Evolutionary conservation across 2,797 vertebrate genomes (phyloP), one percentile per base, ranked within the genome.

Genomic region (Poeciliopsis gracilis): DNA sequence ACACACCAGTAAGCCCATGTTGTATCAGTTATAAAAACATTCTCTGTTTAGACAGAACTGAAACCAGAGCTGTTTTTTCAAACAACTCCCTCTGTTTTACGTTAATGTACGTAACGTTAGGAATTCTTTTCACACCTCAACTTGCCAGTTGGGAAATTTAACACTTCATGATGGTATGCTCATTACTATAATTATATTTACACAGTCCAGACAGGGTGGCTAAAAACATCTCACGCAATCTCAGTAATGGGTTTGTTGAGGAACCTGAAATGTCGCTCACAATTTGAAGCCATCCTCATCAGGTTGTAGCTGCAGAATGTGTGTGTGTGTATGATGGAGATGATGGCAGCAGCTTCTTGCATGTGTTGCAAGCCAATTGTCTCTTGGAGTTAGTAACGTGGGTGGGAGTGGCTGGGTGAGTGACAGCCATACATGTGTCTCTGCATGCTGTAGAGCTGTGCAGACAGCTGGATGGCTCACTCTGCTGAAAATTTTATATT

Each of bases 401-500:
- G 36, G 76, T 76, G 83, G 82, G 83, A 78, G 73, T 88, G 92
- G 84, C 72, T 77, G 82, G 76, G 71, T 90, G 92, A 90, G 76
- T 86, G 90, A 88, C 90, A 87, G 80, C 74, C 78, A 76, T 87
- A 83, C 88, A 76, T 88, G 84, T 47, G 23, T 78, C 88, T 88
- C 86, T 85, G 89, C 91, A 84, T 87, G 90, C 51, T 86, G 79
- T 70, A 77, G 67, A 84, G 28, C 89, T 77, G 53, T 71, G 72
- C 82, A 88, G 86, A 90, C 91, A 90, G 86, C 84, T 91, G 91
- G 94, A 94, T 92, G 80, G 87, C 78, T 84, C 49, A 82, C 93
- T 84, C 92, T 80, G 92, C 87, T 86, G 93, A 93, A 78, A 75
- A 83, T 91, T 93, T 71, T 86, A 87, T 85, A 88, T 90, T 82